phyloP scores from a whole-genome alignment of 2,113 vertebrate species.

The Sprattus sprattus region DNA sequence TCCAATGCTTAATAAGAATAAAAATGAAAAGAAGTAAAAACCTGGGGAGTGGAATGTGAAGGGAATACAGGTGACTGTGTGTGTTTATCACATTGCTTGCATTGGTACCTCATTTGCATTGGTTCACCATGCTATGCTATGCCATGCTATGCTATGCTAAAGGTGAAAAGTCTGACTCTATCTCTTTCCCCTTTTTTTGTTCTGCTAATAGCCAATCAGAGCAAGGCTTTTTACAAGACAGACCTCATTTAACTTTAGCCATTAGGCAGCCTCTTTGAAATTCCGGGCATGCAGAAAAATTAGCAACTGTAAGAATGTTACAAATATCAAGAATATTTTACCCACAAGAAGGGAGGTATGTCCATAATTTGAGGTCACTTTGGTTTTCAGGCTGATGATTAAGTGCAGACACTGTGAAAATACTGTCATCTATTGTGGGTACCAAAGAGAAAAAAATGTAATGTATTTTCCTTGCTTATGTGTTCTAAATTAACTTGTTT shows the following conservation, averaged over 20 bases:
- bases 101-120: background rate
- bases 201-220: background rate
- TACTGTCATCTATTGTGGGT: background rate
- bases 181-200: background rate
- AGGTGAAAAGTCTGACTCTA: background rate
- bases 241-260: constrained; percentile 1
- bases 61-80: background rate
- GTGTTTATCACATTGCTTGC: background rate
- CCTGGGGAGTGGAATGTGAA: no score
- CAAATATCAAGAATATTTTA: background rate
- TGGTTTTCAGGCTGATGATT: background rate
- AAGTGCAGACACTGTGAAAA: background rate
- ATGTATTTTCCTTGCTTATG: background rate
- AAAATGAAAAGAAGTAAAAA: no score
- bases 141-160: background rate
- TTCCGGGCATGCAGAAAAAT: background rate
- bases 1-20: no score
- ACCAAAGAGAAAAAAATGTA: background rate
- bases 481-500: background rate
- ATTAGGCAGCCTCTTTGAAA: constrained; percentile 11
- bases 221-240: background rate
- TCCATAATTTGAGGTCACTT: background rate
- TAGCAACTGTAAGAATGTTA: background rate
- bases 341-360: background rate
- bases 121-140: background rate